These are phyloP conservation scores for Arctocebus calabarensis DNA, from an alignment of 2,797 vertebrate genomes.

Conservation along the genomic window DNA sequence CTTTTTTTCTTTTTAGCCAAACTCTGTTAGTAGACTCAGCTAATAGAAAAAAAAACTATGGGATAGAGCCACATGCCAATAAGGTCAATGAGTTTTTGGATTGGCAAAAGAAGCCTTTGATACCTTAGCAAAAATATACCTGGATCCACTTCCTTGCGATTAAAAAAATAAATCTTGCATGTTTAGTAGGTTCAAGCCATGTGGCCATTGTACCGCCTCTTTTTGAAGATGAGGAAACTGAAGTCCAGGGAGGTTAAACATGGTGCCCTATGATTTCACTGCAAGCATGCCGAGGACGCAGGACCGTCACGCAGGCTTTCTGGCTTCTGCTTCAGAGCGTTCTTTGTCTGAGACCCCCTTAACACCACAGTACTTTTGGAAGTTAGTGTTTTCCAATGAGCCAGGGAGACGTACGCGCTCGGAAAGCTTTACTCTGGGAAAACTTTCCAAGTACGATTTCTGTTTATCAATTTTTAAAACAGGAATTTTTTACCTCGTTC, in stretches of 20 bases:
- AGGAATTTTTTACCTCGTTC: neutral
- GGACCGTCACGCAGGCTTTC: neutral
- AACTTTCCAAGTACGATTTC: neutral
- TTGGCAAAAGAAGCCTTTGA: neutral
- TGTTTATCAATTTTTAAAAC: neutral
- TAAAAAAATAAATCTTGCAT: neutral
- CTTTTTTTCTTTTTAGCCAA: constrained; percentile 15
- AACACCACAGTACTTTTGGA: neutral
- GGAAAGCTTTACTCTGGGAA: neutral
- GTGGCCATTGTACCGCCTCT: neutral
- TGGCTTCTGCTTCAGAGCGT: neutral
- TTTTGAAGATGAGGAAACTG: constrained; percentile 38
- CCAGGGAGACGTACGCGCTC: neutral
- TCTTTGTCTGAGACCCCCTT: neutral
- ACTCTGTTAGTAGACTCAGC: neutral
- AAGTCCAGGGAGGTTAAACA: neutral
- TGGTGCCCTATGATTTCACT: neutral
- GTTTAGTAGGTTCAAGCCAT: neutral
- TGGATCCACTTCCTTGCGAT: neutral
- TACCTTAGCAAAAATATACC: neutral
- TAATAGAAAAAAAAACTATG: neutral
- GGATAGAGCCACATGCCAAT: neutral
- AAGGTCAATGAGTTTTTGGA: neutral
- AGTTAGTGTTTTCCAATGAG: neutral
- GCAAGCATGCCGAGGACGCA: neutral